Percentiles rank a stretch among this genome's conserved stretches.
Evolutionary conservation across 2,888 invertebrate species (phyloP).

Genomic region (Melanophora roralis): DNA sequence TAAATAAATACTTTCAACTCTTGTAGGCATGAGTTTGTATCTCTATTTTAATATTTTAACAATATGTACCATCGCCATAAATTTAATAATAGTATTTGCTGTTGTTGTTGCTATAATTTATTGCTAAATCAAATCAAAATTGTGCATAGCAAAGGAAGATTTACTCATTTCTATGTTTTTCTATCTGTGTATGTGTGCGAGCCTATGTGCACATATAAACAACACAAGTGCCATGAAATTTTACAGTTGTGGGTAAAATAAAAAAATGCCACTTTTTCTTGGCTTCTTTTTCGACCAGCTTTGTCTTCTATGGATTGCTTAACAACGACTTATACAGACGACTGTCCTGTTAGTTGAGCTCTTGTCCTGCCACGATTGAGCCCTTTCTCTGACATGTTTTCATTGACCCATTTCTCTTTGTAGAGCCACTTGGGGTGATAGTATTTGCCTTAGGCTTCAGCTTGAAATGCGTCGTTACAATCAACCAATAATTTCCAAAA

Average conservation of each 20-base stretch:
- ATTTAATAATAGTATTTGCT: neutral
- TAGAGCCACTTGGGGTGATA: too few relatives aligned
- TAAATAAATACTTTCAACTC: neutral
- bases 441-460: too few relatives aligned
- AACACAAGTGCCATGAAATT: neutral
- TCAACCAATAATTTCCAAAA: too few relatives aligned
- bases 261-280: too few relatives aligned
- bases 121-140: slow-evolving; percentile 38
- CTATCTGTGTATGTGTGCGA: neutral
- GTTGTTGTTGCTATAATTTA: slow-evolving; percentile 24
- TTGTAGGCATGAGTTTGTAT: neutral
- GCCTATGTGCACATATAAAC: neutral
- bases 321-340: too few relatives aligned
- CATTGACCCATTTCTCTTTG: too few relatives aligned
- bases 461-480: too few relatives aligned
- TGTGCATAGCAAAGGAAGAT: neutral
- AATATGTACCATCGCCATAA: neutral
- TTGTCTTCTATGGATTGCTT: too few relatives aligned
- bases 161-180: neutral
- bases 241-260: neutral
- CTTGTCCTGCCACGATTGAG: too few relatives aligned
- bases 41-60: neutral
- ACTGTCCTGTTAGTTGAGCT: too few relatives aligned
- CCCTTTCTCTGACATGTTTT: too few relatives aligned
- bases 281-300: too few relatives aligned